Conservation (phyloP, 2,888 invertebrate genomes). For the Dicroscelio sp. region DNA sequence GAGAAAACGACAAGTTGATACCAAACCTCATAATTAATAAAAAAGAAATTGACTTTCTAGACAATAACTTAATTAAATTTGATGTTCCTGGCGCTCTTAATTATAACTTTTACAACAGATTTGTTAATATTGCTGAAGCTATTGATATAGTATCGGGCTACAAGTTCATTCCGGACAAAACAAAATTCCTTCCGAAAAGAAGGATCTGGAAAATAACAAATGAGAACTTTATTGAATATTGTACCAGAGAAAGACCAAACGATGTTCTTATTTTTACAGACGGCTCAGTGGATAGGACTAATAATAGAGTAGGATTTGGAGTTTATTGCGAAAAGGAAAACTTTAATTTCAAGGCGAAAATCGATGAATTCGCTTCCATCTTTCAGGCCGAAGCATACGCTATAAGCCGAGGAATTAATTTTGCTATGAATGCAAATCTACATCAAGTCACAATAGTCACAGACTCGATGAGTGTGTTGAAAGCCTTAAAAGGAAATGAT, state of each 20-base stretch:
- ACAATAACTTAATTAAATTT: neutral
- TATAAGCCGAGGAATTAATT: too few species aligned
- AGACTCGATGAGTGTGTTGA: neutral
- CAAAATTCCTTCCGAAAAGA: neutral
- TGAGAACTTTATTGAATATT: neutral
- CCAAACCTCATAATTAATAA: neutral
- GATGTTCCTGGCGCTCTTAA: neutral
- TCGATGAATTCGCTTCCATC: neutral
- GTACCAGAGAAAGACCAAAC: conserved; percentile 1
- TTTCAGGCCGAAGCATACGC: neutral
- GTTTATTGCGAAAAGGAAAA: neutral
- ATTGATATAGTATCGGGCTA: neutral
- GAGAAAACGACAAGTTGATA: neutral
- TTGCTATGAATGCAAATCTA: neutral
- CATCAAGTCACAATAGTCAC: neutral
- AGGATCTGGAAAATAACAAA: neutral
- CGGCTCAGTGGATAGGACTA: neutral
- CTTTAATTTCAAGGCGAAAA: neutral
- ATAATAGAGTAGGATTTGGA: too few species aligned
- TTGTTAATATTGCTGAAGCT: neutral
- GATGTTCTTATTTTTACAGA: neutral
- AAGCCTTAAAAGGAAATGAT: neutral
- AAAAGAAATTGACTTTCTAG: neutral
- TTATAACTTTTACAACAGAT: neutral
- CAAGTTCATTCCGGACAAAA: neutral